Conservation (phyloP, 2,797 vertebrate species). For the Poecilia picta region DNA sequence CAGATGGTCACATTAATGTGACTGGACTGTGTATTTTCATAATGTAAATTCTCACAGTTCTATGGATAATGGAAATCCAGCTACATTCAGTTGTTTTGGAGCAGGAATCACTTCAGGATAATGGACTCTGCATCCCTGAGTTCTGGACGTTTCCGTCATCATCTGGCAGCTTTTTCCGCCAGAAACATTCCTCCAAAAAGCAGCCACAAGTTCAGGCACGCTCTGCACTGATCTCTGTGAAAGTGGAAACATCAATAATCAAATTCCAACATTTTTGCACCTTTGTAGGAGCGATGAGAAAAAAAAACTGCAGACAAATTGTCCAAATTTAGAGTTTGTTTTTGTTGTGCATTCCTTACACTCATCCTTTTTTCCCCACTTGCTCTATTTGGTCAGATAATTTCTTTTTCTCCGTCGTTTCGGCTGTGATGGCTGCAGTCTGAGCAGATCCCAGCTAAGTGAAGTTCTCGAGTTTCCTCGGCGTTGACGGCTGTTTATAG, state of each 20-base stretch:
- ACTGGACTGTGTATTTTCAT: too few relatives aligned
- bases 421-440: conserved; percentile 57
- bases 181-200: conserved; percentile 6
- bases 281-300: neutral
- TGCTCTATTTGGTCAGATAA: conserved; percentile 3
- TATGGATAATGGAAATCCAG: too few relatives aligned
- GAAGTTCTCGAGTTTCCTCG: conserved; percentile 73
- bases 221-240: neutral
- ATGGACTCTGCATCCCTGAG: neutral
- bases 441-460: conserved; percentile 71
- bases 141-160: conserved; percentile 18
- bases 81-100: neutral
- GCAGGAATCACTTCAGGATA: neutral
- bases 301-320: neutral
- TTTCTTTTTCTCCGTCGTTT: conserved; percentile 22
- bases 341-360: neutral
- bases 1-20: too few relatives aligned
- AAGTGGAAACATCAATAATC: conserved; percentile 1
- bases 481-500: conserved; percentile 62
- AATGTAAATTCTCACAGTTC: too few relatives aligned
- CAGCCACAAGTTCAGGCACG: conserved; percentile 22
- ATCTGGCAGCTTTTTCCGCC: conserved; percentile 24
- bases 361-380: neutral
- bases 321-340: neutral
- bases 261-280: neutral